Evolutionary conservation across 2,888 invertebrate species (phyloP), one percentile per base, ranked within the genome.

Genomic region (Tinea trinotella): DNA sequence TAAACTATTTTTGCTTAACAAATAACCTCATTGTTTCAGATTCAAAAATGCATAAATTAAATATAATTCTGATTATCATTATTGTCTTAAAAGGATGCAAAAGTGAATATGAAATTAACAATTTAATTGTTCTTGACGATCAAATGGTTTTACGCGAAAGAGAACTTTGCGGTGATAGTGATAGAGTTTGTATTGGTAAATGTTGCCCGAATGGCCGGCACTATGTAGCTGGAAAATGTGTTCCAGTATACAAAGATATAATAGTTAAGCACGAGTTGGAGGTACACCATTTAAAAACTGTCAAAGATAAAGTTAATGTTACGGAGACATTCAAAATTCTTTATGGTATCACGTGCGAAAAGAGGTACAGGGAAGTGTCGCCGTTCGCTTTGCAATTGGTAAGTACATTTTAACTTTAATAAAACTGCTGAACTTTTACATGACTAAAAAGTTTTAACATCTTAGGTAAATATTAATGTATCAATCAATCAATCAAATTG

Each of bases 341-440:
- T 1, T 57, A 54, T 24, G 64, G 64, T 2, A 56, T 57, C 13
- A 48, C 59, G 15, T 63, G 64, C 54, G 34, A n/a, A 12, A 56
- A 12, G 20, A 59, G 59, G 13, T 59, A 64, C 13, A 56, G 53
- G 17, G 53, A 58, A 12, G 56, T 58, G 10, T 56, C 57, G 10
- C 50, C 18, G 3, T 56, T 59, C 19, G 58, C 55, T 52, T 55
- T 63, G 15, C 63, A 63, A 58, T 19, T 40, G 59, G 64, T 63
- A 57, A 60, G 62, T 50, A n/a, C 24, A 7, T 24, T 5, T n/a
- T n/a, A n/a, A n/a, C n/a, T n/a, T n/a, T n/a, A n/a, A n/a, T n/a
- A n/a, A n/a, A n/a, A n/a, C n/a, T n/a, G n/a, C n/a, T n/a, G n/a
- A n/a, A n/a, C n/a, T n/a, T n/a, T n/a, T n/a, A n/a, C n/a, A n/a